A percentile compares a stretch with the other conserved stretches of the same genome.
phyloP scores from a whole-genome alignment of 2,113 vertebrate species.

The Carettochelys insculpta region DNA sequence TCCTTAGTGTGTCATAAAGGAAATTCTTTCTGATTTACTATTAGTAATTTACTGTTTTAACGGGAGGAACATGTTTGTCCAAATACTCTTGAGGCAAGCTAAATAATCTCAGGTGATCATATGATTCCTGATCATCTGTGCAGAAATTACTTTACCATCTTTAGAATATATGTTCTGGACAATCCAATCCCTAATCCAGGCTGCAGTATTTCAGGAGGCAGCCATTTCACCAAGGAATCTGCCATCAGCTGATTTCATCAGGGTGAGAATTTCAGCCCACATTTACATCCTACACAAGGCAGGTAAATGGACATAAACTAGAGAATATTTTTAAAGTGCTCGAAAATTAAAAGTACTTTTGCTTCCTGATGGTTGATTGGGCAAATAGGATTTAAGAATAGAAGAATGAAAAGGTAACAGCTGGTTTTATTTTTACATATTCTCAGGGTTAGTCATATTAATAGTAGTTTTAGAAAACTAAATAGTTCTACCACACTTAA shows the following conservation, averaged over 20 bases:
- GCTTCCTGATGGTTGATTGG: neutral
- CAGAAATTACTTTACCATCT: slow-evolving; percentile 1
- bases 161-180: neutral
- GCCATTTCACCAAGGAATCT: neutral
- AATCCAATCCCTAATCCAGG: neutral
- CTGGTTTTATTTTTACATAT: neutral
- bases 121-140: neutral
- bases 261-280: neutral
- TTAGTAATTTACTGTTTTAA: neutral
- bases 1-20: neutral
- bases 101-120: neutral
- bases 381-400: neutral
- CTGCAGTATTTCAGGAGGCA: neutral
- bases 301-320: neutral
- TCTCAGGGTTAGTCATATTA: neutral
- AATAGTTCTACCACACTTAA: neutral
- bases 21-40: neutral
- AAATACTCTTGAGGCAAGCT: neutral
- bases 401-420: neutral
- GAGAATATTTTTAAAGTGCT: neutral
- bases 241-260: neutral
- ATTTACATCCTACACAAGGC: neutral
- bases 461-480: neutral
- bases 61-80: neutral
- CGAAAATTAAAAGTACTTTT: neutral